A percentile compares a stretch with the other conserved stretches of the same genome.
phyloP scores from a whole-genome alignment of 2,113 vertebrate genomes.

The Raja brachyura region DNA sequence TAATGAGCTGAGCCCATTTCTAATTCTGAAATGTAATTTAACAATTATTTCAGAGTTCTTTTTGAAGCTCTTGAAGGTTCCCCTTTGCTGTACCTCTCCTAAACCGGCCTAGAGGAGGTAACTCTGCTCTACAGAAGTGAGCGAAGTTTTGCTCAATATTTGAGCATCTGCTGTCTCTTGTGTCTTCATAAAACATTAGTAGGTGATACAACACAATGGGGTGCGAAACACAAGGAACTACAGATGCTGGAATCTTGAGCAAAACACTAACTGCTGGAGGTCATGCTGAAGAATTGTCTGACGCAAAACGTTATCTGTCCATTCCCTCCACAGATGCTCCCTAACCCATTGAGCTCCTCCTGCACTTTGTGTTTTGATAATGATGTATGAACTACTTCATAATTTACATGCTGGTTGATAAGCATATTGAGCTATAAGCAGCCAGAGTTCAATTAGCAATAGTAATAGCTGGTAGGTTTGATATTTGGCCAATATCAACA shows the following conservation, averaged over 20 bases:
- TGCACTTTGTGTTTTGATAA: too few species aligned
- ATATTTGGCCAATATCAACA: not conserved
- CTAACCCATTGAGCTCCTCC: too few species aligned
- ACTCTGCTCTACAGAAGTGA: not conserved
- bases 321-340: too few species aligned
- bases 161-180: too few species aligned
- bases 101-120: not conserved
- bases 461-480: not conserved
- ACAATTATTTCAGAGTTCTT: not conserved
- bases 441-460: not conserved
- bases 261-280: too few species aligned
- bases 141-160: too few species aligned
- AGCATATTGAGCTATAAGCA: not conserved
- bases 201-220: not conserved
- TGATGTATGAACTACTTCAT: not conserved
- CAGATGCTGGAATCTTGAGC: too few species aligned
- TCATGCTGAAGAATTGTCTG: too few species aligned
- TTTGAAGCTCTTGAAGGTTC: not conserved
- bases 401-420: too few species aligned
- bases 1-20: not conserved
- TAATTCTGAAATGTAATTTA: not conserved
- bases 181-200: too few species aligned
- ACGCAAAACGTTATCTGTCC: too few species aligned
- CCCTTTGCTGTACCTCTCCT: not conserved
- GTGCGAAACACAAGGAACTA: too few species aligned